Conservation (phyloP, 2,888 invertebrate species). For the Agrenia bidenticulata region DNA sequence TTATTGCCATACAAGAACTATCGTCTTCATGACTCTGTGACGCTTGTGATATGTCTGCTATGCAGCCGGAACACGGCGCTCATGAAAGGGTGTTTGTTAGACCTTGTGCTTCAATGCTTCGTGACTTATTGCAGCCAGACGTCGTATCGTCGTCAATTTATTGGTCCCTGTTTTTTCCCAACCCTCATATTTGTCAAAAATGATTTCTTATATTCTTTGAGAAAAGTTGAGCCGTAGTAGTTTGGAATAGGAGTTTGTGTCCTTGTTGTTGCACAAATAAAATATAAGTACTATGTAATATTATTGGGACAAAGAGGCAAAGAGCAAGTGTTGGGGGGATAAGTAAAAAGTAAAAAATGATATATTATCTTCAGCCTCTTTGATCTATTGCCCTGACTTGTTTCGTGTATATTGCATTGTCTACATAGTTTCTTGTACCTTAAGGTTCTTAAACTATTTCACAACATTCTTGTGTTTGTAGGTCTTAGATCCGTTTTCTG, state of each 20-base stretch:
- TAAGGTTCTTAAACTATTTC: too few species aligned
- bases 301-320: background rate
- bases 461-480: too few species aligned
- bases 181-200: conserved; percentile 42
- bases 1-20: too few species aligned
- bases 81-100: background rate
- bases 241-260: background rate
- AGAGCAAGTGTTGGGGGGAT: conserved; percentile 14
- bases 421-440: too few species aligned
- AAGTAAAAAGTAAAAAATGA: conserved; percentile 23
- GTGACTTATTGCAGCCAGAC: conserved; percentile 31
- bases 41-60: too few species aligned
- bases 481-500: too few species aligned
- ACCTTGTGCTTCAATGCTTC: background rate
- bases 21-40: too few species aligned
- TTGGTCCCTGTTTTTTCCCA: conserved; percentile 23
- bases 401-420: too few species aligned
- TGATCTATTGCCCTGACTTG: conserved; percentile 30
- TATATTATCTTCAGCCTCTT: conserved; percentile 28
- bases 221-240: conserved; percentile 9
- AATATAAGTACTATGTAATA: too few species aligned
- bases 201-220: conserved; percentile 32
- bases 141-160: conserved; percentile 35
- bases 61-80: background rate
- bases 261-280: too few species aligned